Percentiles rank a stretch among this genome's conserved stretches.
These are phyloP conservation scores for Planiliza haematocheilus DNA, from an alignment of 2,113 vertebrate genomes.

Conservation along the genomic window DNA sequence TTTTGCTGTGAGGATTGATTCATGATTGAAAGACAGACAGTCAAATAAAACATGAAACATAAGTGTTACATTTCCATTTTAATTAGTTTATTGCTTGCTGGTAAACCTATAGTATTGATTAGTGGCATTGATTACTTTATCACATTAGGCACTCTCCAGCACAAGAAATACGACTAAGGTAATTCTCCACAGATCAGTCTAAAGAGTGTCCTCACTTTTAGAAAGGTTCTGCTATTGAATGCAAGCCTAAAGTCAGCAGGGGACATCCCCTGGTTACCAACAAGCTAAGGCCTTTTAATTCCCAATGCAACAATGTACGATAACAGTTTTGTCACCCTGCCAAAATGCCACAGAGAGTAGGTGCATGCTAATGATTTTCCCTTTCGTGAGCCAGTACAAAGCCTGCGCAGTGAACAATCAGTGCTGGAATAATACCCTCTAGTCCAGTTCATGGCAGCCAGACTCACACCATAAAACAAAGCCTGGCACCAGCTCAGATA, in stretches of 20 bases:
- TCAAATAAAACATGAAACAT: background rate
- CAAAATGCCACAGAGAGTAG: slow-evolving; percentile 69
- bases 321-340: slow-evolving; percentile 59
- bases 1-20: background rate
- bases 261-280: slow-evolving; percentile 40
- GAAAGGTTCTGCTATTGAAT: slow-evolving; percentile 37
- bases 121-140: slow-evolving; percentile 20
- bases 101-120: background rate
- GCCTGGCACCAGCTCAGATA: slow-evolving; percentile 35
- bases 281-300: slow-evolving; percentile 54
- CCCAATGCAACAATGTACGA: slow-evolving; percentile 52
- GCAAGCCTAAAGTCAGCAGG: slow-evolving; percentile 16
- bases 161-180: background rate
- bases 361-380: slow-evolving; percentile 72
- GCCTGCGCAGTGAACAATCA: slow-evolving; percentile 50
- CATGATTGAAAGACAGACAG: background rate
- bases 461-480: slow-evolving; percentile 56
- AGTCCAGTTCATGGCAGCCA: slow-evolving; percentile 46
- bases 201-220: slow-evolving; percentile 21
- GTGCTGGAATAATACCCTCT: slow-evolving; percentile 51
- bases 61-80: background rate
- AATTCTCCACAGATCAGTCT: slow-evolving; percentile 6
- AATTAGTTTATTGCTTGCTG: background rate
- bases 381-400: slow-evolving; percentile 55
- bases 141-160: background rate